phyloP scores from a whole-genome alignment of 2,888 invertebrate genomes.

The Exephanes ischioxanthus region DNA sequence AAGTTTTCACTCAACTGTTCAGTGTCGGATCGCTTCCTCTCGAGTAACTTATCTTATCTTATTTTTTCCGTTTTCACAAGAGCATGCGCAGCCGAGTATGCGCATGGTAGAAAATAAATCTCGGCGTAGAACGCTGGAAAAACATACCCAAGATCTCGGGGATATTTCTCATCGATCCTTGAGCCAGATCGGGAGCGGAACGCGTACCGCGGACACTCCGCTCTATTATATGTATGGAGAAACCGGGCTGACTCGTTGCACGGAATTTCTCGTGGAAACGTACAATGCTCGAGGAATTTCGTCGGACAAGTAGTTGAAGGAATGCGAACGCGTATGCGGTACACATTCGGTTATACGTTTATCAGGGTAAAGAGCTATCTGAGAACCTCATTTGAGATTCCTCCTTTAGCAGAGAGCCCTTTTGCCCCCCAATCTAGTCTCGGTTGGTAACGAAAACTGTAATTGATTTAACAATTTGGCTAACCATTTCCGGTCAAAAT shows the following conservation, averaged over 20 bases:
- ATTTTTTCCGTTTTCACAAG: constrained; percentile 8
- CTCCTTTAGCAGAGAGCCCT: background rate
- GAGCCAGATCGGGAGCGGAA: constrained; percentile 51
- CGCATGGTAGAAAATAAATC: constrained; percentile 48
- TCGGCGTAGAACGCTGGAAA: constrained; percentile 24
- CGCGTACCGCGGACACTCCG: background rate
- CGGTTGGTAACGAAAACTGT: too few relatives aligned
- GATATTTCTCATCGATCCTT: constrained; percentile 60
- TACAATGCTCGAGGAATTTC: constrained; percentile 51
- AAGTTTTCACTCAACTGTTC: constrained; percentile 30
- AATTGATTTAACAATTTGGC: too few relatives aligned
- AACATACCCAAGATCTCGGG: constrained; percentile 45
- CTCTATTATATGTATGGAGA: constrained; percentile 14
- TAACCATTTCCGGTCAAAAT: too few relatives aligned
- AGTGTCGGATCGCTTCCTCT: constrained; percentile 36
- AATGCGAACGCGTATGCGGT: constrained; percentile 18
- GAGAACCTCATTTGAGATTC: background rate
- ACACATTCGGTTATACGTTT: background rate
- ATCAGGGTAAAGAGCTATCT: background rate
- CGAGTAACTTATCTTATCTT: constrained; percentile 23
- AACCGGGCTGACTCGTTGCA: constrained; percentile 38
- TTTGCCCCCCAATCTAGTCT: too few relatives aligned
- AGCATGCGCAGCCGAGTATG: background rate
- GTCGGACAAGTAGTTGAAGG: constrained; percentile 4
- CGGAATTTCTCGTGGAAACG: constrained; percentile 55